These are phyloP conservation scores for Drosophila borealis DNA, from an alignment of 2,888 invertebrate genomes.

Conservation along the genomic window DNA sequence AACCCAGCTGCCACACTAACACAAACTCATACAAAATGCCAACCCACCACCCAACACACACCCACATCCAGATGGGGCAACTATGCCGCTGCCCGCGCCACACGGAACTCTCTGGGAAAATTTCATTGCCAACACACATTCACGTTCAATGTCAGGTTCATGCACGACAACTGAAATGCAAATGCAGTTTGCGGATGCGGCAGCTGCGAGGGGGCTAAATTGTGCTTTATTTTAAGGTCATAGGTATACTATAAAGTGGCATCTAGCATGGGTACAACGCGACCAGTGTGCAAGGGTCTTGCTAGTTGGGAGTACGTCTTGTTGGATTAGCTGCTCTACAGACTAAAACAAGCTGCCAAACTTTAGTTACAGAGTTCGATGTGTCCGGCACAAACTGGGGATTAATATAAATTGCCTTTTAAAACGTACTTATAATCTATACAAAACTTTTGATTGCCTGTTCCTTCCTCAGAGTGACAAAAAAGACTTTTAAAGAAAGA, in stretches of 20 bases:
- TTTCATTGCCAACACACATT: constrained; percentile 75
- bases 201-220: not conserved
- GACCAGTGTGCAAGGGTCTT: too few relatives aligned
- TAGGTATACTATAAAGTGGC: constrained; percentile 1
- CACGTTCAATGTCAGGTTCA: constrained; percentile 80
- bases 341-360: too few relatives aligned
- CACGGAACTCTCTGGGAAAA: constrained; percentile 51
- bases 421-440: too few relatives aligned
- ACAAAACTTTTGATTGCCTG: too few relatives aligned
- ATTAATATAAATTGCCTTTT: too few relatives aligned
- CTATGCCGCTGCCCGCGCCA: constrained; percentile 1
- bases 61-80: not conserved
- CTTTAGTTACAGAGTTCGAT: too few relatives aligned
- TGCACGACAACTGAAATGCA: constrained; percentile 61
- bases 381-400: too few relatives aligned
- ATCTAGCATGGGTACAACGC: too few relatives aligned
- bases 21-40: constrained; percentile 18
- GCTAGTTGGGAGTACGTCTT: too few relatives aligned
- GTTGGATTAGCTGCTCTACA: too few relatives aligned
- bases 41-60: not conserved
- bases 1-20: constrained; percentile 18
- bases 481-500: too few relatives aligned
- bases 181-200: constrained; percentile 21
- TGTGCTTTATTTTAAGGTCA: constrained; percentile 20
- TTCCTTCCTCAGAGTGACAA: too few relatives aligned